Evolutionary conservation across 2,888 invertebrate genomes (phyloP), one percentile per base, ranked within the genome.

Genomic region (Baronia brevicornis): DNA sequence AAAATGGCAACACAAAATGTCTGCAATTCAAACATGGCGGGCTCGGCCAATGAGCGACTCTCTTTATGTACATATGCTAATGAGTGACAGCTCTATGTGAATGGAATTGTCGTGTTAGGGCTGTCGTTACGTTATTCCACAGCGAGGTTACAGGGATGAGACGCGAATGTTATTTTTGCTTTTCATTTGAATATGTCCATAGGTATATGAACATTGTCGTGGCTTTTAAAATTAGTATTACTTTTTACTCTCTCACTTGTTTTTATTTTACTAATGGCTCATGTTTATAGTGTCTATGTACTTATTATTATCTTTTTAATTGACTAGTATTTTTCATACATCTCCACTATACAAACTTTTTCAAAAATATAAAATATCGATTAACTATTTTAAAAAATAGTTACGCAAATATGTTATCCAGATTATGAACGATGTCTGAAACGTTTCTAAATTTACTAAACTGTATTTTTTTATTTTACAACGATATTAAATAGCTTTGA

Each of bases 81-180:
- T 79, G 73, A 77, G 72, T 70, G 78, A 69, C 77, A 77, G 58
- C 65, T 67, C 73, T 70, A 52, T 44, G 61, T 62, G 71, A 79
- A 82, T 82, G 82, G 82, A 70, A 78, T 79, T 78, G 75, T 80
- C 80, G 62, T 82, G 82, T 82, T 62, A 72, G 79, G 68, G 71
- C 51, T 72, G 73, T 64, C 78, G 73, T 71, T 71, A 69, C 52
- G 53, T 61, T 68, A 65, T 58, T 59, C 58, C 41, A 41, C 41
- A 41, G 56, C 50, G 58, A 60, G 59, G 62, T 63, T 59, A 58
- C 53, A 49, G 39, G 30, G 42, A 40, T 28, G 40, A 42, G 53
- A 53, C 46, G 52, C 49, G 54, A 57, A 54, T 68, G 66, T 63
- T 68, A 62, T 70, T 75, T 70, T 73, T 65, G 54, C 60, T 41